These are phyloP conservation scores for Gephyroberyx darwinii DNA, from an alignment of 2,797 vertebrate species.

Conservation along the genomic window DNA sequence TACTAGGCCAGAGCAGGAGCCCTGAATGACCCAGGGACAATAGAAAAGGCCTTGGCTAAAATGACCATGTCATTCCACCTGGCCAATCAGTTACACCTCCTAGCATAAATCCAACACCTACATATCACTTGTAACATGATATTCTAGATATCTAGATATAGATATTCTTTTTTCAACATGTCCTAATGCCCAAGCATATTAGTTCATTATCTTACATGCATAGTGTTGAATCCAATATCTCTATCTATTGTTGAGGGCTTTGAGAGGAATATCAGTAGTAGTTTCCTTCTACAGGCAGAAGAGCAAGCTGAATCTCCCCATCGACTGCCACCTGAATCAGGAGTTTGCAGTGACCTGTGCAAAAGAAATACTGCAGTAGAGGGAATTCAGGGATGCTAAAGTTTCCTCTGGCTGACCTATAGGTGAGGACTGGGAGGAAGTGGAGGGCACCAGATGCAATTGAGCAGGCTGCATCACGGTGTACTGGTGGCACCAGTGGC, in stretches of 20 bases:
- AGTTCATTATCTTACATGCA: constrained; percentile 9
- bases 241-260: too few relatives aligned
- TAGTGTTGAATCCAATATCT: too few relatives aligned
- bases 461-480: constrained; percentile 36
- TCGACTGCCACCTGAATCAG: too few relatives aligned
- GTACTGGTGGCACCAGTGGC: neutral
- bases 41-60: too few relatives aligned
- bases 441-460: constrained; percentile 39
- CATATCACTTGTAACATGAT: too few relatives aligned
- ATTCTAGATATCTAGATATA: too few relatives aligned
- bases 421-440: constrained; percentile 57
- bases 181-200: constrained; percentile 36
- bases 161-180: constrained; percentile 20
- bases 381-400: constrained; percentile 47
- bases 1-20: too few relatives aligned
- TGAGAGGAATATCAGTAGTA: constrained; percentile 18
- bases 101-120: too few relatives aligned
- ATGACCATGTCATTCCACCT: too few relatives aligned
- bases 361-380: constrained; percentile 58
- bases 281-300: constrained; percentile 30
- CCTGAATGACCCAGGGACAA: too few relatives aligned
- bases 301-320: constrained; percentile 21
- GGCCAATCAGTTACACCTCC: too few relatives aligned
- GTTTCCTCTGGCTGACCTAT: constrained; percentile 42
- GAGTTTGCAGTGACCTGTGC: constrained; percentile 27